Base-by-base conservation (phyloP, 2,113 vertebrate species). In the Arothron firmamentum region DNA sequence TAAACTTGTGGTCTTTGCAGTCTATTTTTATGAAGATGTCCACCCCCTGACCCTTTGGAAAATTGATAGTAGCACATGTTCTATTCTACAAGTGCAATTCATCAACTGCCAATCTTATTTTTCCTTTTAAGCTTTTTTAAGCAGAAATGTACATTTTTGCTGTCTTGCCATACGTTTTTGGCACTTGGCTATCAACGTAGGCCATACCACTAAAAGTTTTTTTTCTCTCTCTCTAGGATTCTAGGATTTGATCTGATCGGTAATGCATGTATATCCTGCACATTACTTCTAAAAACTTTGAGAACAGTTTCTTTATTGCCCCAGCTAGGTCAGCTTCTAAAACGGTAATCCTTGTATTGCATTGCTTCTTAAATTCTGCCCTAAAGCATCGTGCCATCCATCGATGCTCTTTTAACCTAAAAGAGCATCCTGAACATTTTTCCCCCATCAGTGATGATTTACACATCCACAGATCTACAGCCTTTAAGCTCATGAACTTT, bases 21-120 rank as follows among this genome's bases (percentile, higher is more conserved):
- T 81, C 89, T 91, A 91, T 91, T 91, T 91, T 88, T 88, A 83
- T 67, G 59, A 83, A 79, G 74, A 82, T 62, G 72, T 75, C 47
- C 43, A 23, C 72, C 71, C 65, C 48, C 52, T 82, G 67, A 87
- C 84, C 75, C 80, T 66, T 59, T 62, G 78, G 87, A 75, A 86
- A 90, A 88, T 63, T 62, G 82, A 90, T 86, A 75, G 45, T 66
- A 70, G 62, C 79, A 79, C 74, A 78, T 83, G 80, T 68, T 77
- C 48, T n/a, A 47, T 64, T 67, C 75, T 57, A 80, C 59, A 64
- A 79, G 70, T 62, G 65, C 75, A 88, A 87, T 77, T 75, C 79
- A 66, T 43, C 23, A 5, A 67, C 67, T 56, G 56, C 68, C 63
- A 62, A 42, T 80, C 75, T 45, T 45, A 6, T 45, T 45, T 45